A percentile compares a stretch with the other conserved stretches of the same genome.
Conservation (phyloP, 1,140 invertebrate genomes). For the Thrips palmi region DNA sequence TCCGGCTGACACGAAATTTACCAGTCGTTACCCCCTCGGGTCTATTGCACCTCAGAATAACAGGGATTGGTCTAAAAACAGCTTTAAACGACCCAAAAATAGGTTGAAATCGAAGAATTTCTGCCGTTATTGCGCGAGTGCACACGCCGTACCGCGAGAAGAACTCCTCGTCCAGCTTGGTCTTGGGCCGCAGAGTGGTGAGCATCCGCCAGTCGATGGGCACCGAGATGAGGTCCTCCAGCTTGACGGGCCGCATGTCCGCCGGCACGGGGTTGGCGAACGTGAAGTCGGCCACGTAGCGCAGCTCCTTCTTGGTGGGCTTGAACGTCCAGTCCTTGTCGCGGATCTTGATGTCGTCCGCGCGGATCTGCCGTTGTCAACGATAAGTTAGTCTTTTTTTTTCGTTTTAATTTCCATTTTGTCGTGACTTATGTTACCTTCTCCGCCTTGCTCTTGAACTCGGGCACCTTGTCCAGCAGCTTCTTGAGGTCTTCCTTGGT, state of each 20-base stretch:
- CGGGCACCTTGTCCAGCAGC: slow-evolving; percentile 66
- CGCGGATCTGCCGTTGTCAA: too few relatives aligned
- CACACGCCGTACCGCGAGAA: slow-evolving; percentile 45
- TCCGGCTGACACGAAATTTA: too few relatives aligned
- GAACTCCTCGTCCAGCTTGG: slow-evolving; percentile 67
- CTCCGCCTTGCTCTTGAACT: slow-evolving; percentile 74
- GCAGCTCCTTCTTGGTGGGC: slow-evolving; percentile 41
- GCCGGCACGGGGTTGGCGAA: slow-evolving; percentile 64
- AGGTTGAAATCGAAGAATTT: neutral
- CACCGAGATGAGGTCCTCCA: slow-evolving; percentile 62
- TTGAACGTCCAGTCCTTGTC: slow-evolving; percentile 40
- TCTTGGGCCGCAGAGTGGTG: slow-evolving; percentile 63
- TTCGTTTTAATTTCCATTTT: slow-evolving; percentile 46
- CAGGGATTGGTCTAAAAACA: neutral
- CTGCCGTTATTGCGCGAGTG: neutral
- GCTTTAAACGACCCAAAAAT: too few relatives aligned
- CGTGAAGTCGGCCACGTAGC: slow-evolving; percentile 35
- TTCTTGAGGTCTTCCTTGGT: slow-evolving; percentile 64
- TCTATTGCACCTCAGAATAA: neutral
- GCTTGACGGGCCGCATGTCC: slow-evolving; percentile 57
- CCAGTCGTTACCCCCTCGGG: neutral
- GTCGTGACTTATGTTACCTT: slow-evolving; percentile 47
- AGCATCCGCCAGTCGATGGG: slow-evolving; percentile 90
- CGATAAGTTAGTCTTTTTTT: slow-evolving; percentile 33
- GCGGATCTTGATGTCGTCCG: slow-evolving; percentile 26